Evolutionary conservation across 2,888 invertebrate species (phyloP).

Genomic region (Pristionchus japonicus): DNA sequence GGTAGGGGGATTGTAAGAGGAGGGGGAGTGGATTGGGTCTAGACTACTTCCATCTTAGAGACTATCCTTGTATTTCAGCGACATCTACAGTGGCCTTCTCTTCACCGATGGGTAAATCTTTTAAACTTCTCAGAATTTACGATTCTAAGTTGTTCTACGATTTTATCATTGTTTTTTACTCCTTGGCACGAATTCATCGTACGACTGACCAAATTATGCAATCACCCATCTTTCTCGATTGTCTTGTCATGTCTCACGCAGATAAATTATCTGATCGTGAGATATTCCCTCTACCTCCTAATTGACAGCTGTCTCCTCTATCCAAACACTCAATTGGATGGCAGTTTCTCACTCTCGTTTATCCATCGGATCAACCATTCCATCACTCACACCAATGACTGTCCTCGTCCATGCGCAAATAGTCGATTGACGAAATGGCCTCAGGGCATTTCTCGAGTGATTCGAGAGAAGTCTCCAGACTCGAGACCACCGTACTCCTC

Average conservation of each 20-base stretch:
- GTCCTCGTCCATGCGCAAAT: not conserved
- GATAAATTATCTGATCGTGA: not conserved
- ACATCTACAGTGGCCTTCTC: not conserved
- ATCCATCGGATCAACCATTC: slow-evolving; percentile 22
- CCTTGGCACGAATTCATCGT: too few relatives aligned
- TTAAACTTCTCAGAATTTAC: not conserved
- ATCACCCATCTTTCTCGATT: not conserved
- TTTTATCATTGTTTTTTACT: too few relatives aligned
- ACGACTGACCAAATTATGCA: not conserved
- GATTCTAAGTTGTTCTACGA: too few relatives aligned
- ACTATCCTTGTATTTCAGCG: not conserved
- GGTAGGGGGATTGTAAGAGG: not conserved
- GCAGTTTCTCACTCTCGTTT: slow-evolving; percentile 5
- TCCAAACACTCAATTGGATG: not conserved
- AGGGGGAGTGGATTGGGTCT: not conserved
- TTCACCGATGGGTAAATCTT: not conserved
- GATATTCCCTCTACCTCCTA: not conserved
- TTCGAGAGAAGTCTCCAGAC: too few relatives aligned
- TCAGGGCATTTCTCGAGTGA: not conserved
- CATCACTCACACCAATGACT: slow-evolving; percentile 4
- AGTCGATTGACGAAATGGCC: slow-evolving; percentile 13
- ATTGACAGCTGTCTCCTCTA: slow-evolving; percentile 13
- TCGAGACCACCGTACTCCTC: not conserved
- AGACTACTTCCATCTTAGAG: not conserved
- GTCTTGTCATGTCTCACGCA: not conserved